Percentiles rank a stretch among this genome's conserved stretches.
Evolutionary conservation across 2,113 vertebrate genomes (phyloP).

Genomic region (Ondatra zibethicus): DNA sequence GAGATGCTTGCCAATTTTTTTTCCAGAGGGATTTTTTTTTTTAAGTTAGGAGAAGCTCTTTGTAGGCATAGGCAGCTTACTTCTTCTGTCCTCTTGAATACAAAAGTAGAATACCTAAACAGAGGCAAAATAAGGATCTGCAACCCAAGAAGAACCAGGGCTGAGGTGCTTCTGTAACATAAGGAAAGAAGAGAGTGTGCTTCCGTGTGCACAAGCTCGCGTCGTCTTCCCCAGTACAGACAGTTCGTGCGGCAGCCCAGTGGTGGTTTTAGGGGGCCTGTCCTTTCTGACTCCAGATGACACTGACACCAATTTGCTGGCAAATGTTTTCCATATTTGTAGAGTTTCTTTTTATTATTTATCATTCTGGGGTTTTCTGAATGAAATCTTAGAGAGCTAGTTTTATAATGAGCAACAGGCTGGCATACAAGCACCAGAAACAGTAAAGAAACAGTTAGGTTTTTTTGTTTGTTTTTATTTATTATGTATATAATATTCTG

Average conservation of each 20-base stretch:
- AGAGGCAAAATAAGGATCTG: slow-evolving; percentile 1
- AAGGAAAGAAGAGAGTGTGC: slow-evolving; percentile 16
- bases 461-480: too few relatives aligned
- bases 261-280: not conserved
- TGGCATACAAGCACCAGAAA: slow-evolving; percentile 21
- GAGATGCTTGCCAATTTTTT: slow-evolving; percentile 43
- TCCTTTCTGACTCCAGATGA: not conserved
- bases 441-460: not conserved
- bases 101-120: slow-evolving; percentile 2
- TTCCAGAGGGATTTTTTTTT: not conserved
- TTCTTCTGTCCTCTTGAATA: slow-evolving; percentile 41
- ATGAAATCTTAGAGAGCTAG: slow-evolving; percentile 48
- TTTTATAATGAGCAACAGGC: slow-evolving; percentile 21
- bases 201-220: not conserved
- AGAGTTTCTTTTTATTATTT: slow-evolving; percentile 54
- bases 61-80: slow-evolving; percentile 16
- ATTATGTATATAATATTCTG: too few relatives aligned
- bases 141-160: not conserved
- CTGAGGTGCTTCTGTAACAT: slow-evolving; percentile 2
- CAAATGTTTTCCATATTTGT: slow-evolving; percentile 49
- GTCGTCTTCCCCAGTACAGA: not conserved
- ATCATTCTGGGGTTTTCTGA: not conserved
- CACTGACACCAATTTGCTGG: not conserved
- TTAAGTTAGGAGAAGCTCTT: not conserved
- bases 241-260: not conserved